A percentile compares a stretch with the other conserved stretches of the same genome.
phyloP scores from a whole-genome alignment of 2,888 invertebrate species.

The Drosophila paranaensis region DNA sequence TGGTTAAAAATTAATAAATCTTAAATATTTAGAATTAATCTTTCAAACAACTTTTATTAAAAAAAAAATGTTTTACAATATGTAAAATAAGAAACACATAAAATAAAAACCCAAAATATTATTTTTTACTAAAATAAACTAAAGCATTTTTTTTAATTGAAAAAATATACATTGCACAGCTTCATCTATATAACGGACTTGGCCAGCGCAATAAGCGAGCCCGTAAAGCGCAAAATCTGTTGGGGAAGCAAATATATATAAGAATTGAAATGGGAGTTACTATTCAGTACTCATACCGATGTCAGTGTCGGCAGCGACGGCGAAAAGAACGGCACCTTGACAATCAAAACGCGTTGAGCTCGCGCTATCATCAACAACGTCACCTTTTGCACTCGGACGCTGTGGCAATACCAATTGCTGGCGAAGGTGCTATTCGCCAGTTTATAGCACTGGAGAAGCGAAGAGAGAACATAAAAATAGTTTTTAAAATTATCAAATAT shows the following conservation, averaged over 20 bases:
- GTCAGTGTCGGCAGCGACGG: conserved; percentile 74
- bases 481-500: too few relatives aligned
- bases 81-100: too few relatives aligned
- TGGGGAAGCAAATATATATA: not conserved
- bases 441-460: conserved; percentile 48
- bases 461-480: too few relatives aligned
- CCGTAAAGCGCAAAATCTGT: conserved; percentile 69
- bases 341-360: conserved; percentile 65
- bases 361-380: conserved; percentile 69
- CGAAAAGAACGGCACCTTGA: conserved; percentile 78
- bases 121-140: too few relatives aligned
- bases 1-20: too few relatives aligned
- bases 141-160: not conserved
- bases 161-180: too few relatives aligned
- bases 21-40: too few relatives aligned
- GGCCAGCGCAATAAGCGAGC: conserved; percentile 69
- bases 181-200: conserved; percentile 57
- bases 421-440: conserved; percentile 59
- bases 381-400: conserved; percentile 73
- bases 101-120: too few relatives aligned
- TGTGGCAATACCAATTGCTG: conserved; percentile 76
- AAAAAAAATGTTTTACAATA: too few relatives aligned
- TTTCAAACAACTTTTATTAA: too few relatives aligned
- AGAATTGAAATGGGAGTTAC: fast-evolving
- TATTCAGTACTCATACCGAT: conserved; percentile 49